Conservation (phyloP, 2,797 vertebrate genomes). For the Dendrocincla tyrannina region DNA sequence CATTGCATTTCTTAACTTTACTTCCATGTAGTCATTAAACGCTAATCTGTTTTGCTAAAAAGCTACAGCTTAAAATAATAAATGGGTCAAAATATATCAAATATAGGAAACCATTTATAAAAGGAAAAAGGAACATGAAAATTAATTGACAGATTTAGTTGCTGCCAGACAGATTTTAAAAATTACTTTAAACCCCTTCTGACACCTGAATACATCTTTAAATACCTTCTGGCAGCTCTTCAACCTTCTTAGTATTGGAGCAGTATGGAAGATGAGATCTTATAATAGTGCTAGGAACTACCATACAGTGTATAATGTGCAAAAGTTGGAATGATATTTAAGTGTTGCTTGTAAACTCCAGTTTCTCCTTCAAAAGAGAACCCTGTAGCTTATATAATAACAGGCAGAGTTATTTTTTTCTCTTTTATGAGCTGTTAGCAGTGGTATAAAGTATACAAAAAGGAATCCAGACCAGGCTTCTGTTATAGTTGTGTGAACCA, state of each 20-base stretch:
- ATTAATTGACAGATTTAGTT: background rate
- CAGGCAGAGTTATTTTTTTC: background rate
- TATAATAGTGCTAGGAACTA: background rate
- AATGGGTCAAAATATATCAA: background rate
- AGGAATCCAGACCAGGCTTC: background rate
- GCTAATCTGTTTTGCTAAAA: background rate
- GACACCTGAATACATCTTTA: background rate
- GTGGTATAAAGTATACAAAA: background rate
- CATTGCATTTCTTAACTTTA: background rate
- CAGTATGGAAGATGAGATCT: background rate
- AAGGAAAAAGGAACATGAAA: background rate
- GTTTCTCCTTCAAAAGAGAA: background rate
- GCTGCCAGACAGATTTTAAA: background rate
- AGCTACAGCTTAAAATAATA: background rate
- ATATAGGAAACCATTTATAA: background rate
- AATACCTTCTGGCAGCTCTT: background rate
- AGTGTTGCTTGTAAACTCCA: background rate
- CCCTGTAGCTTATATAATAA: background rate
- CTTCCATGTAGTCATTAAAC: background rate
- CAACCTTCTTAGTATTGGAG: background rate
- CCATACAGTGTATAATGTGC: fast-evolving
- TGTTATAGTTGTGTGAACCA: background rate
- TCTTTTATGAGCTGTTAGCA: background rate
- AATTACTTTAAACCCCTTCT: background rate
- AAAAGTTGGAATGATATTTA: background rate